Conservation (phyloP, 1,140 invertebrate species). For the Trachymyrmex cornetzi region DNA sequence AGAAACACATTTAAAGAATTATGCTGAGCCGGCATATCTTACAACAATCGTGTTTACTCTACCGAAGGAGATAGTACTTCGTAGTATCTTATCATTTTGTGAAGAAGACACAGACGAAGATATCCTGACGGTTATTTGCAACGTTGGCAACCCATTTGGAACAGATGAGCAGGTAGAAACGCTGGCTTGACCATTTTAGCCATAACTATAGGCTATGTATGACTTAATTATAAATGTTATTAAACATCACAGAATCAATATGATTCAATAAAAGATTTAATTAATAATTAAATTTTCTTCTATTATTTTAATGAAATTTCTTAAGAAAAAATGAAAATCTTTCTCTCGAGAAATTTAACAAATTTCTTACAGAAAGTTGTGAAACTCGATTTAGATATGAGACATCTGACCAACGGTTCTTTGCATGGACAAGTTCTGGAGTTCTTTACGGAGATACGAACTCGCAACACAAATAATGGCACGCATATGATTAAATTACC, state of each 20-base stretch:
- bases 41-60: conserved; percentile 76
- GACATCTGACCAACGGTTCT: conserved; percentile 75
- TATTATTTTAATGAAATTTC: background rate
- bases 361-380: conserved; percentile 77
- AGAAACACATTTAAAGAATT: conserved; percentile 79
- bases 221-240: background rate
- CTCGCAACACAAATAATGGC: conserved; percentile 81
- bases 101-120: conserved; percentile 70
- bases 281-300: background rate
- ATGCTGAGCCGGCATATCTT: conserved; percentile 83
- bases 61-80: conserved; percentile 77
- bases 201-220: too few relatives aligned
- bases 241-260: background rate
- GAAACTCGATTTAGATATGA: conserved; percentile 83
- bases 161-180: conserved; percentile 65
- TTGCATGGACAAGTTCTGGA: conserved; percentile 69
- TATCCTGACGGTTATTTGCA: conserved; percentile 72
- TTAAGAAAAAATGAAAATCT: background rate
- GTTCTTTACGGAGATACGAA: conserved; percentile 79
- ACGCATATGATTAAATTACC: conserved; percentile 66
- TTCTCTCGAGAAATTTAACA: background rate
- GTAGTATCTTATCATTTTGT: conserved; percentile 83
- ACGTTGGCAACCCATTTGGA: conserved; percentile 77
- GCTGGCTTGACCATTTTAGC: background rate
- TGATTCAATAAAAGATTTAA: background rate